phyloP scores from a whole-genome alignment of 2,797 vertebrate genomes.

The Chiroxiphia lanceolata region DNA sequence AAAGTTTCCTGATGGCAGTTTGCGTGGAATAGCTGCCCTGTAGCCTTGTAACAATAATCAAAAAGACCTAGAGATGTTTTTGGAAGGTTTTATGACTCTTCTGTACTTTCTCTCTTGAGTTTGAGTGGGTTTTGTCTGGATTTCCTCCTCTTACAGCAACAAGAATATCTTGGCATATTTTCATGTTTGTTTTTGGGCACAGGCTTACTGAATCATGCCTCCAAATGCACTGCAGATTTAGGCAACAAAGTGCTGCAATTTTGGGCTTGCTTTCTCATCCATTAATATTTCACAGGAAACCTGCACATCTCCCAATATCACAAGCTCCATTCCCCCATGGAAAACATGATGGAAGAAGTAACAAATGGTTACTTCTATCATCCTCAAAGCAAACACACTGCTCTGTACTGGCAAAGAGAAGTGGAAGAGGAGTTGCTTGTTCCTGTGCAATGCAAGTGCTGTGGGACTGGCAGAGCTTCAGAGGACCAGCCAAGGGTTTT shows the following conservation, averaged over 20 bases:
- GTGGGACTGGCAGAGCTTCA: neutral
- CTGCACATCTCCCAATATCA: fast-evolving
- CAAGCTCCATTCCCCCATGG: neutral
- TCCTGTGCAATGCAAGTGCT: fast-evolving
- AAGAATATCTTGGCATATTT: fast-evolving
- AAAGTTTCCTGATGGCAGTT: neutral
- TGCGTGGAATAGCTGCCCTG: neutral
- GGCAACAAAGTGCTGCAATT: neutral
- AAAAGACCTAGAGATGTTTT: neutral
- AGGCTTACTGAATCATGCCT: neutral
- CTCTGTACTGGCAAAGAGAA: neutral
- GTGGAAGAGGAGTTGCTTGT: neutral
- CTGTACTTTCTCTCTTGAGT: neutral
- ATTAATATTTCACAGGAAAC: neutral
- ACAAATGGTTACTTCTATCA: neutral
- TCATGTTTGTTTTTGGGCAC: neutral
- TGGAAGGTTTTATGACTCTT: neutral
- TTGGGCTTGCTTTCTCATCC: neutral
- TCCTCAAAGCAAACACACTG: neutral
- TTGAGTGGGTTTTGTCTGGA: neutral
- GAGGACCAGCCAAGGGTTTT: neutral
- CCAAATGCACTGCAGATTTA: neutral
- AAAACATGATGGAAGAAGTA: neutral
- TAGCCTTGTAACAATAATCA: neutral
- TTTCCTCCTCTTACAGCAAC: neutral